phyloP scores from a whole-genome alignment of 2,113 vertebrate genomes.

The Octodon degus region DNA sequence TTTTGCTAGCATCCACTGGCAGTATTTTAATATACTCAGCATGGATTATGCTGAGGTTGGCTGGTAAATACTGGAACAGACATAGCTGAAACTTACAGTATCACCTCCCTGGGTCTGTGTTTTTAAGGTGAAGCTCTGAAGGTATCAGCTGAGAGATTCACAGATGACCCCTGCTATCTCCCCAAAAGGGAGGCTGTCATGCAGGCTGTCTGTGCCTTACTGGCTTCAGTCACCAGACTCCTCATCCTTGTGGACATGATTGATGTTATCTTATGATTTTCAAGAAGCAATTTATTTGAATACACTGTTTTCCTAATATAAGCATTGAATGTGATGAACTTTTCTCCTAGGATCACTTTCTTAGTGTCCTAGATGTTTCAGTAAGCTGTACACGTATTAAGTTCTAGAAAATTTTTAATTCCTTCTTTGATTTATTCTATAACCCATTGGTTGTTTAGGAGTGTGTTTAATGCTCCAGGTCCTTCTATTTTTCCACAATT shows the following conservation, averaged over 20 bases:
- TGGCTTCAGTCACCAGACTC: conserved; percentile 87
- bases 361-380: neutral
- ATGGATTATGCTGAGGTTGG: conserved; percentile 22
- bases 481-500: too few relatives aligned
- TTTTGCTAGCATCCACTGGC: neutral
- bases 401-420: too few relatives aligned
- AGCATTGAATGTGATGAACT: neutral
- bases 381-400: neutral
- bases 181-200: conserved; percentile 87
- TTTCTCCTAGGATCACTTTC: neutral
- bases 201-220: conserved; percentile 83
- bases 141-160: conserved; percentile 86
- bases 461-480: neutral
- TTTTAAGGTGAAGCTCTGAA: conserved; percentile 87
- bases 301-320: neutral
- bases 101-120: conserved; percentile 55
- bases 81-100: neutral
- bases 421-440: neutral
- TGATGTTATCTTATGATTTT: conserved; percentile 78
- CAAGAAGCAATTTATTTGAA: too few relatives aligned
- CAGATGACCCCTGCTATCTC: conserved; percentile 87
- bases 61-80: conserved; percentile 21
- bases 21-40: conserved; percentile 48
- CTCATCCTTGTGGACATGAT: conserved; percentile 88
- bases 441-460: neutral